These are phyloP conservation scores for Diaperis boleti DNA, from an alignment of 2,888 invertebrate species.

Conservation along the genomic window DNA sequence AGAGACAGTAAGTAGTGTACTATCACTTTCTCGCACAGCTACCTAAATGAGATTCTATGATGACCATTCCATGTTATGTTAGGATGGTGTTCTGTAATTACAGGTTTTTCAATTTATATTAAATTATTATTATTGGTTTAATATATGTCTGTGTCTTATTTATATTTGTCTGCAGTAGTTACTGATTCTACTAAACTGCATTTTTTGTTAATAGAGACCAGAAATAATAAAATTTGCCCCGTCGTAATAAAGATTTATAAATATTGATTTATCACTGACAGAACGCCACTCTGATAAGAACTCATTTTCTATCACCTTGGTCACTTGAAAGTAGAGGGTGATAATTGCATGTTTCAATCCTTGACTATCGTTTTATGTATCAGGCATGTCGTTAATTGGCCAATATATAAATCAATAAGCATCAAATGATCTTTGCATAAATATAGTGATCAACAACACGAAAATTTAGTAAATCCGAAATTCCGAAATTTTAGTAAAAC, in stretches of 20 bases:
- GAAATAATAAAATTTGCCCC: too few species aligned
- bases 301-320: too few species aligned
- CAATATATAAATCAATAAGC: too few species aligned
- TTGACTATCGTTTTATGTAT: too few species aligned
- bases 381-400: too few species aligned
- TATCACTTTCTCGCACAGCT: constrained; percentile 32
- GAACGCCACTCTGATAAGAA: neutral
- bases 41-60: constrained; percentile 37
- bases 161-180: neutral
- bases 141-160: neutral
- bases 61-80: constrained; percentile 36
- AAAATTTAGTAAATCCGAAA: too few species aligned
- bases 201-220: too few species aligned
- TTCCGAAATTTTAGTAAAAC: too few species aligned
- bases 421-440: too few species aligned
- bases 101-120: constrained; percentile 26
- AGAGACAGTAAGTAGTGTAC: constrained; percentile 5
- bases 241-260: neutral
- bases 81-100: constrained; percentile 32
- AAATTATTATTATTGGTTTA: constrained; percentile 36
- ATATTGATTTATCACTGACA: neutral
- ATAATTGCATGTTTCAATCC: too few species aligned
- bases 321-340: too few species aligned
- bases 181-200: neutral
- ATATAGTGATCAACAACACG: too few species aligned